Evolutionary conservation across 2,888 invertebrate genomes (phyloP).

Genomic region (Pyralis farinalis): DNA sequence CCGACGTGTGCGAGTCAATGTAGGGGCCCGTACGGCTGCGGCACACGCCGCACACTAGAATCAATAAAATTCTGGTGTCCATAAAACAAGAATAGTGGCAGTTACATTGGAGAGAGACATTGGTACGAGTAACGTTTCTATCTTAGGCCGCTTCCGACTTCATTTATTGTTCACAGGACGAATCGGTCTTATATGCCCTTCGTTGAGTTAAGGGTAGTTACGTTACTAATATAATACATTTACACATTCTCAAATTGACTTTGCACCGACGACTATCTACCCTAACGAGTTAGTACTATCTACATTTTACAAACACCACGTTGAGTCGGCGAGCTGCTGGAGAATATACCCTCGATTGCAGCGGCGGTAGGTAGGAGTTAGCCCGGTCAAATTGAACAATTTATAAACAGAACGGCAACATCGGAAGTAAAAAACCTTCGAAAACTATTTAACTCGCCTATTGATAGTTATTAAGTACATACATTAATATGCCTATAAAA

Average conservation of each 20-base stretch:
- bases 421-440: conserved; percentile 55
- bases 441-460: conserved; percentile 54
- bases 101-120: conserved; percentile 59
- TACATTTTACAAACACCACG: conserved; percentile 58
- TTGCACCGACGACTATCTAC: conserved; percentile 55
- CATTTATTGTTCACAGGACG: conserved; percentile 69
- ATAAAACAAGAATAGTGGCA: conserved; percentile 65
- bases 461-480: conserved; percentile 35
- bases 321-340: conserved; percentile 35
- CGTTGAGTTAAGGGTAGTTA: conserved; percentile 32
- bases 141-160: conserved; percentile 67
- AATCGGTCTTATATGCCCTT: conserved; percentile 62
- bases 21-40: conserved; percentile 56
- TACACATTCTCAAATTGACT: conserved; percentile 61
- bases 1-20: conserved; percentile 69
- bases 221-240: conserved; percentile 34
- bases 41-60: conserved; percentile 67
- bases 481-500: conserved; percentile 53
- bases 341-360: conserved; percentile 33
- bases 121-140: conserved; percentile 52
- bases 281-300: conserved; percentile 57
- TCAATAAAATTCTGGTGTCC: conserved; percentile 75
- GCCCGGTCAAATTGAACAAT: conserved; percentile 40
- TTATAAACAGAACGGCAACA: conserved; percentile 52
- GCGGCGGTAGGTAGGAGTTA: conserved; percentile 33